Base-by-base conservation (phyloP, 2,888 invertebrate species). In the Pristionchus exspectatus region DNA sequence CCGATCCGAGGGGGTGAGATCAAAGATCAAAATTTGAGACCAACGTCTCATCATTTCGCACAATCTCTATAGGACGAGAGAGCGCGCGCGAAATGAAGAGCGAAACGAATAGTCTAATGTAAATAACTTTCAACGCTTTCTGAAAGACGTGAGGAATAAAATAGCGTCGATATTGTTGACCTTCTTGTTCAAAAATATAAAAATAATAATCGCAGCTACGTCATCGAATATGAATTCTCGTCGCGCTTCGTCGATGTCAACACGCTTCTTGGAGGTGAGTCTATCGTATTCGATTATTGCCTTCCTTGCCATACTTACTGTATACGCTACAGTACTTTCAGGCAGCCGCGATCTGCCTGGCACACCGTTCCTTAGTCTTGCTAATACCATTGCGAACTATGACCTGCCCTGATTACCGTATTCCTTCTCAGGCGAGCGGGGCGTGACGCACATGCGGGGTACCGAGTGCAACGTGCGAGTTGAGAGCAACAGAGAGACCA, bases 241-340 rank as follows among this genome's bases (percentile, higher is more conserved):
- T 97, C 98, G 96, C 97, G 97, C 96, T 99, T 98, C 96, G 98
- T 99, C 96, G 98, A 98, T 96, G 97, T 99, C 97, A 98, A 98
- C 97, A 96, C 97, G 97, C 90, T 95, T 85, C 90, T 95, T 14
- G 91, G 90, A 30, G 92, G 92, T n/a, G 30, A 74, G 59, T 92
- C 12, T 72, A 27, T 30, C 18, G 27, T 59, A 18, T 54, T 84
- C 38, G 5, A 38, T 38, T 38, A n/a, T n/a, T n/a, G n/a, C n/a
- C n/a, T 24, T 3, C 21, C 86, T 66, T 9, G 14, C 24, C 77
- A 10, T 5, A 33, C 3, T 56, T 18, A 18, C 14, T 2, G 16
- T 56, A 24, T 24, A 44, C 9, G 30, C 27, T 44, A 38, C 44
- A 30, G 18, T 38, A 44, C 9, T 4, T 30, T 74, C 16, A 74